These are phyloP conservation scores for Macrotus californicus DNA, from an alignment of 2,113 vertebrate genomes.

Conservation along the genomic window DNA sequence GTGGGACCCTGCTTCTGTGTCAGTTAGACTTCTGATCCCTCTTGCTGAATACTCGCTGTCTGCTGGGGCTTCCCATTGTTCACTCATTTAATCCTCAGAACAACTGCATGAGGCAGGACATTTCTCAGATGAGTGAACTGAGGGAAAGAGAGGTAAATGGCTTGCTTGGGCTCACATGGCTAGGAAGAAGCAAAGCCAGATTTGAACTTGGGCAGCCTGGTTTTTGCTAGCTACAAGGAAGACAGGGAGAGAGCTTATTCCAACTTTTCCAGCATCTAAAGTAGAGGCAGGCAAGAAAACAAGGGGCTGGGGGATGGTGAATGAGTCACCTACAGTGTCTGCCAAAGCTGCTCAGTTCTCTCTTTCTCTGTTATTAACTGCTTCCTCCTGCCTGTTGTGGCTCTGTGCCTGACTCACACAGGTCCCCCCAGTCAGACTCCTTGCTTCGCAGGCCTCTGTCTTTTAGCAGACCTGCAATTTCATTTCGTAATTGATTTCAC, in stretches of 20 bases:
- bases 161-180: neutral
- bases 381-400: neutral
- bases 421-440: neutral
- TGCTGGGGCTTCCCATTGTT: neutral
- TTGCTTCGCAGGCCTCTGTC: neutral
- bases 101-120: neutral
- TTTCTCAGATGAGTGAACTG: neutral
- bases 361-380: neutral
- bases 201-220: neutral
- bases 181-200: neutral
- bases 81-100: neutral
- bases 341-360: constrained; percentile 1
- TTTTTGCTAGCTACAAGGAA: neutral
- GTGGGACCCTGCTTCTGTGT: neutral
- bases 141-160: neutral
- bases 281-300: neutral
- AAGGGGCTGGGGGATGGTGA: neutral
- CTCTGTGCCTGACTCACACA: neutral
- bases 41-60: neutral
- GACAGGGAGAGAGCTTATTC: neutral
- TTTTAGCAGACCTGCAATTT: neutral
- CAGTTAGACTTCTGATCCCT: neutral
- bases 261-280: neutral
- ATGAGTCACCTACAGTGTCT: neutral
- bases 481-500: neutral